Base-by-base conservation (phyloP, 2,888 invertebrate genomes). In the Ischnus inquisitorius region DNA sequence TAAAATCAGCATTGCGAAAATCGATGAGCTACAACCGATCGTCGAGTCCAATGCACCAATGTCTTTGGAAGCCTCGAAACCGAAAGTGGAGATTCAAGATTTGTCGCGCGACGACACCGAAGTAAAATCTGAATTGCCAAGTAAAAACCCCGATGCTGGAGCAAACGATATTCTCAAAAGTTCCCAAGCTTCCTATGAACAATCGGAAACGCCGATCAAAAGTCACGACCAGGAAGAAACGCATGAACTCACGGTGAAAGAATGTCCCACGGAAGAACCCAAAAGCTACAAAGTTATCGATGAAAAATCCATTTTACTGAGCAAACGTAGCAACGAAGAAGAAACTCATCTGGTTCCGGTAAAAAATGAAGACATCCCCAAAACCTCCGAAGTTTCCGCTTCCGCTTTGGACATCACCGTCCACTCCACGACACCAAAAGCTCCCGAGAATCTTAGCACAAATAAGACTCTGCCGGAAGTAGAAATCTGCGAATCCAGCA, bases 221-320 rank as follows among this genome's bases (percentile, higher is more conserved):
- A 57, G 77, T 67, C 34, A 64, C 68, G 62, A 82, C 10, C n/a
- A 79, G 43, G 39, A 65, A 64, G 65, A 68, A 71, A 25, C 68
- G 62, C 68, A 19, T 64, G 41, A 3, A n/a, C 19, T 41, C 3
- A 14, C 54, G 0, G n/a, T 22, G 14, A 28, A 76, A 65, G 16
- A 54, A 43, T 19, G 14, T 54, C 6, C 34, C 8, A 8, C 8
- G 34, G 51, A 57, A 14, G 6, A 14, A 4, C n/a, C n/a, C 3
- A 28, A 60, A 60, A 14, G 25, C n/a, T 28, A 14, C 4, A 28
- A 60, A 25, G 25, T 60, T 60, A 2, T 0, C 22, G 14, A 48
- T 14, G 74, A 46, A 74, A 48, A 74, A 48, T 25, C 19, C 14
- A 46, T 60, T n/a, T 25, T 43, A 14, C 8, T 2, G 54, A 79